phyloP scores from a whole-genome alignment of 2,113 vertebrate genomes.

The Arenaria interpres region DNA sequence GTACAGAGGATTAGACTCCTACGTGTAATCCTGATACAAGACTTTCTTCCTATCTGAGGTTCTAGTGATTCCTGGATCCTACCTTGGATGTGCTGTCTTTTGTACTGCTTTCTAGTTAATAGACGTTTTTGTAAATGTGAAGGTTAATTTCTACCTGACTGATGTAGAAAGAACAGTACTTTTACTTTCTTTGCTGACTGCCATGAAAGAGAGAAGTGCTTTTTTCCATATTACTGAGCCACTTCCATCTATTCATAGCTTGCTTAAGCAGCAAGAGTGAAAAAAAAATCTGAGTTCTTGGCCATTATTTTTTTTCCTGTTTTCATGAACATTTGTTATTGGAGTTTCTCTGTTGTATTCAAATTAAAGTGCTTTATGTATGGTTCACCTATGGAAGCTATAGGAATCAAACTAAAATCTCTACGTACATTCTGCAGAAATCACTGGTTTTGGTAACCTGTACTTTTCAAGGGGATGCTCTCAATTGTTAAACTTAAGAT shows the following conservation, averaged over 20 bases:
- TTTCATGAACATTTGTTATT: neutral
- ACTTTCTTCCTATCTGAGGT: neutral
- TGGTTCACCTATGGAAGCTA: neutral
- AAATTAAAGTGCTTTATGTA: neutral
- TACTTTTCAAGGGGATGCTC: neutral
- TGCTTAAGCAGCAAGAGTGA: neutral
- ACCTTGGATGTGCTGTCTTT: neutral
- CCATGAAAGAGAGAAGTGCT: neutral
- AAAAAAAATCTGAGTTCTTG: neutral
- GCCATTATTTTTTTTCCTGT: neutral
- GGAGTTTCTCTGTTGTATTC: neutral
- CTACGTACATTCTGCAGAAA: neutral
- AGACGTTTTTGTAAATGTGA: neutral
- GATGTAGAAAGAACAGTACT: neutral
- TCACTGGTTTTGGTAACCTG: neutral
- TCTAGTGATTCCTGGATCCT: neutral
- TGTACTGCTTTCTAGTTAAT: neutral
- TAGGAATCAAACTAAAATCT: neutral
- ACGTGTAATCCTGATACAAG: neutral
- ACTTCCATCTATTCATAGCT: neutral
- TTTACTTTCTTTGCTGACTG: neutral
- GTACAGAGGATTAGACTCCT: neutral
- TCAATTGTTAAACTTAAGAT: neutral
- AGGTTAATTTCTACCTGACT: neutral
- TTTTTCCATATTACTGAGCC: neutral